Percentiles rank a stretch among this genome's conserved stretches.
Conservation (phyloP, 2,888 invertebrate genomes). For the Tuberolachnus salignus region DNA sequence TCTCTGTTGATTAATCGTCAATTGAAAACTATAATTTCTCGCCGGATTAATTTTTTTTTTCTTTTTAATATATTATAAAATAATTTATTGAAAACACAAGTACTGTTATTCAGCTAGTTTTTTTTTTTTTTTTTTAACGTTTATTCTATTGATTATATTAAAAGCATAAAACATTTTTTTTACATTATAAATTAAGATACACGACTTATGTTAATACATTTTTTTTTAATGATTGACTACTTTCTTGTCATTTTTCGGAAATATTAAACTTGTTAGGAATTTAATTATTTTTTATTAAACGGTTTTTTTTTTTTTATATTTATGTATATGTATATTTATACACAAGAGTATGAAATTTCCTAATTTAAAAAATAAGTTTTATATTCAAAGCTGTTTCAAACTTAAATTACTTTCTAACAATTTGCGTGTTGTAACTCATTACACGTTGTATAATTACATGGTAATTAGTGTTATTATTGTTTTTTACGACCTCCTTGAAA, state of each 20-base stretch:
- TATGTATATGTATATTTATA: too few relatives aligned
- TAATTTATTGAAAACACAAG: too few relatives aligned
- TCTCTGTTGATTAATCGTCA: too few relatives aligned
- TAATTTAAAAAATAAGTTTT: not conserved
- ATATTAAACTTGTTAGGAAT: not conserved
- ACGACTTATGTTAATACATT: not conserved
- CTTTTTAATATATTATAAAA: too few relatives aligned
- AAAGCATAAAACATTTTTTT: not conserved
- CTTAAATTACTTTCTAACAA: constrained; percentile 29
- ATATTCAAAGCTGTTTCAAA: constrained; percentile 9
- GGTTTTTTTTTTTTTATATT: not conserved
- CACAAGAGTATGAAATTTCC: constrained; percentile 8
- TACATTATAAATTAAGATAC: too few relatives aligned
- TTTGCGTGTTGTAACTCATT: not conserved
- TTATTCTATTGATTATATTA: too few relatives aligned
- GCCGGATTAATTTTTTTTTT: too few relatives aligned
- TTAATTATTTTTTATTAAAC: not conserved
- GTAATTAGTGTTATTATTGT: not conserved
- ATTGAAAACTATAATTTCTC: too few relatives aligned
- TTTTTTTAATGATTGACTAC: not conserved
- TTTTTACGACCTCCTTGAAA: not conserved
- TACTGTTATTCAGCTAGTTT: too few relatives aligned
- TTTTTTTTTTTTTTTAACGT: too few relatives aligned
- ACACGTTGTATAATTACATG: constrained; percentile 4
- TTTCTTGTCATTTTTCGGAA: not conserved